Conservation (phyloP, 2,888 invertebrate species). For the Brassicogethes aeneus region DNA sequence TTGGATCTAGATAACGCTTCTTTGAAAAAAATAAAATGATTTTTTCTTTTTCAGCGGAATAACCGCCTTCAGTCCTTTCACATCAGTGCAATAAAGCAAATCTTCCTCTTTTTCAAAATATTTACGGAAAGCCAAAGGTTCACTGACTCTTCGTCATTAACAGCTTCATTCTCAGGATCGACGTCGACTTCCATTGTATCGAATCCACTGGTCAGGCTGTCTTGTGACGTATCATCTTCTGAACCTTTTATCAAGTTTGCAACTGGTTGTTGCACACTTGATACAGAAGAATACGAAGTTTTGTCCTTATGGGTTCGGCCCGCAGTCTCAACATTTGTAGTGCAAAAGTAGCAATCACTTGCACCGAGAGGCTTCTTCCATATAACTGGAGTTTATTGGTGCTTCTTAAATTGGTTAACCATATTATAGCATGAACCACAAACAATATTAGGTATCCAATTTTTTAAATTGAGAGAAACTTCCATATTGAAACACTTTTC, state of each 20-base stretch:
- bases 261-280: neutral
- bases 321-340: constrained; percentile 1
- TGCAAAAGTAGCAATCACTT: constrained; percentile 3
- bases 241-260: neutral
- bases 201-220: constrained; percentile 2
- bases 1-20: too few species aligned
- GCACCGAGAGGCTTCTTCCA: constrained; percentile 3
- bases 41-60: too few species aligned
- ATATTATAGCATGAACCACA: constrained; percentile 1
- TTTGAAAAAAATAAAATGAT: too few species aligned
- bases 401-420: neutral
- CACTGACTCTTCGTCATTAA: constrained; percentile 3
- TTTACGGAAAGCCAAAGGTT: neutral
- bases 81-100: constrained; percentile 1
- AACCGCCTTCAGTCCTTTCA: neutral
- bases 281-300: constrained; percentile 2
- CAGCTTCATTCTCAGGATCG: constrained; percentile 3
- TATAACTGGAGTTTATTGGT: constrained; percentile 2
- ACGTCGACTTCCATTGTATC: constrained; percentile 4
- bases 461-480: constrained; percentile 1
- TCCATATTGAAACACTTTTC: neutral
- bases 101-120: neutral
- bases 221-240: neutral
- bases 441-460: neutral
- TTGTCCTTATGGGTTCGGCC: constrained; percentile 3